phyloP scores from a whole-genome alignment of 2,888 invertebrate genomes.

The Lepidochrysops patricia region DNA sequence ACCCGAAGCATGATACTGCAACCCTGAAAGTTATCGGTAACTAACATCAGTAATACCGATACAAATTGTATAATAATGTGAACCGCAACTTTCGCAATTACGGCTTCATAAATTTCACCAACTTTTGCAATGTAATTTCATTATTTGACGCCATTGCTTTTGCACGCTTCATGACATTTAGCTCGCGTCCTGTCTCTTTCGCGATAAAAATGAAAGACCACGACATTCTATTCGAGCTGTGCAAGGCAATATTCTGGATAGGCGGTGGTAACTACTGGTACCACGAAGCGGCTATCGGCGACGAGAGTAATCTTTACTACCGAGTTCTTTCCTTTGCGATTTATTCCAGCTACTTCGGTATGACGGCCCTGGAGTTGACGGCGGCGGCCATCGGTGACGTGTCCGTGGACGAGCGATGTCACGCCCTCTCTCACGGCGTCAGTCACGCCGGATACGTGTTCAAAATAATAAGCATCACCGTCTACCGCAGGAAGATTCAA shows the following conservation, averaged over 20 bases:
- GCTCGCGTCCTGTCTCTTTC: background rate
- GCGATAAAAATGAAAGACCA: constrained; percentile 44
- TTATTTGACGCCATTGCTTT: background rate
- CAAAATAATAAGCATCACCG: background rate
- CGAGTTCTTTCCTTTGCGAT: constrained; percentile 34
- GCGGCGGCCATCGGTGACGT: constrained; percentile 47
- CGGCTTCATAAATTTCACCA: background rate
- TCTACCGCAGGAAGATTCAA: background rate
- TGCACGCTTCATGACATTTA: background rate
- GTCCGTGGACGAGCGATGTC: constrained; percentile 54
- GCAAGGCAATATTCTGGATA: constrained; percentile 41
- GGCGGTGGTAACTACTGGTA: constrained; percentile 63
- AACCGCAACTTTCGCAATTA: background rate
- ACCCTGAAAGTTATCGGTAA: background rate
- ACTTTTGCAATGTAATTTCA: background rate
- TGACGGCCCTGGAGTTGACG: constrained; percentile 56
- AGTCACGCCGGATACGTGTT: constrained; percentile 42
- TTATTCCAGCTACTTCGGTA: constrained; percentile 39
- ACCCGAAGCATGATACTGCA: background rate
- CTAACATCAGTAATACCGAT: constrained; percentile 1
- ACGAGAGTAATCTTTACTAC: constrained; percentile 43
- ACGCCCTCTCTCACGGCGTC: constrained; percentile 51
- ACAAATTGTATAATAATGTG: background rate
- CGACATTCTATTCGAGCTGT: constrained; percentile 42
- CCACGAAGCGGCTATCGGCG: constrained; percentile 38